A percentile compares a stretch with the other conserved stretches of the same genome.
Conservation (phyloP, 2,888 invertebrate species). For the Drosophila anceps region DNA sequence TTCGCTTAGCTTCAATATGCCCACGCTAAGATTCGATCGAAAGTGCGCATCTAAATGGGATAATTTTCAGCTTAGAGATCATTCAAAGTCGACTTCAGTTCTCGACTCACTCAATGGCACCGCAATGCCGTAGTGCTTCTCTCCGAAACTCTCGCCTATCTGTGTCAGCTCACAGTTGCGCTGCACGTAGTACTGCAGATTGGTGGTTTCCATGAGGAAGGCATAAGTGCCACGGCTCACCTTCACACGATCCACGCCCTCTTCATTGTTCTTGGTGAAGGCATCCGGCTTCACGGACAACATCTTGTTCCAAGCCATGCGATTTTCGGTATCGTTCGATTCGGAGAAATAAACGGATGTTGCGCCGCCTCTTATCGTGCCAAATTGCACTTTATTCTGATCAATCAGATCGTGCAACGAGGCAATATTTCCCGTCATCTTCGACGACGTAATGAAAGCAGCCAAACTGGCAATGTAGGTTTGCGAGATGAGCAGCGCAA, state of each 20-base stretch:
- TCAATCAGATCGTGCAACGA: slow-evolving; percentile 95
- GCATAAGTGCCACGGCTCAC: slow-evolving; percentile 92
- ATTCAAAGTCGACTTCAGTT: too few species aligned
- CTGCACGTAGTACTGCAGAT: slow-evolving; percentile 95
- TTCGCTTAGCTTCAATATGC: slow-evolving; percentile 96
- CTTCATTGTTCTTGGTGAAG: slow-evolving; percentile 91
- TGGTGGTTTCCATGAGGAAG: slow-evolving; percentile 98
- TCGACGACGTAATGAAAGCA: slow-evolving; percentile 95
- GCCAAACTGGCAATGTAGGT: slow-evolving; percentile 97
- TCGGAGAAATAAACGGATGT: slow-evolving; percentile 95
- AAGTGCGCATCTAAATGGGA: slow-evolving; percentile 89
- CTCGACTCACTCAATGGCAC: slow-evolving; percentile 92
- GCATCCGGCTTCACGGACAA: slow-evolving; percentile 91
- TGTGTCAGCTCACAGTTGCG: slow-evolving; percentile 92
- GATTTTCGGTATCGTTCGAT: slow-evolving; percentile 93
- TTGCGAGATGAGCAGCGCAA: slow-evolving; percentile 91
- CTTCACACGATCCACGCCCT: slow-evolving; percentile 93
- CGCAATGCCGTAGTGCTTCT: slow-evolving; percentile 97
- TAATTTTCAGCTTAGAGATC: not conserved
- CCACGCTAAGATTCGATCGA: slow-evolving; percentile 92
- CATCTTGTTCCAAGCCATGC: slow-evolving; percentile 96
- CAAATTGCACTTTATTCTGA: slow-evolving; percentile 97
- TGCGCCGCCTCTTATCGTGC: slow-evolving; percentile 93
- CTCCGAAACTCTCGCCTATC: slow-evolving; percentile 92
- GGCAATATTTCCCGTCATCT: slow-evolving; percentile 95